phyloP scores from a whole-genome alignment of 2,888 invertebrate genomes.

The Altica lythri region DNA sequence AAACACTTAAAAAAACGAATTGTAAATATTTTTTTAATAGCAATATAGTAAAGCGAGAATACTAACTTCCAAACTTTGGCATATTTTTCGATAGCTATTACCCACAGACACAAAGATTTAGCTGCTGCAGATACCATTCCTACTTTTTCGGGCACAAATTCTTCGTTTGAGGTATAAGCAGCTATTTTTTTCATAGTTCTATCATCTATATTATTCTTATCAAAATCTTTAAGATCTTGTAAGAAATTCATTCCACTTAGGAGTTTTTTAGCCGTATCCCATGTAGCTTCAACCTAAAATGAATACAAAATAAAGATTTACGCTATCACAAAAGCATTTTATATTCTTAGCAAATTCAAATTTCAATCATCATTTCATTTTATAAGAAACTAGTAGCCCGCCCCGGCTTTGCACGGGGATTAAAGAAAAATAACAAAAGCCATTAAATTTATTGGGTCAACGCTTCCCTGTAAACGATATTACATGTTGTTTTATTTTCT shows the following conservation, averaged over 20 bases:
- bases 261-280: slow-evolving; percentile 86
- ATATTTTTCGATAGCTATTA: slow-evolving; percentile 88
- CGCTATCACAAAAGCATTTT: too few relatives aligned
- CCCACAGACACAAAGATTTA: slow-evolving; percentile 89
- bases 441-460: too few relatives aligned
- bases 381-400: too few relatives aligned
- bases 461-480: too few relatives aligned
- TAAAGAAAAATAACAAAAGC: too few relatives aligned
- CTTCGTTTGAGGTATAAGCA: slow-evolving; percentile 77
- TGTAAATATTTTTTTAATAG: too few relatives aligned
- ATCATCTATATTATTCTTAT: slow-evolving; percentile 86
- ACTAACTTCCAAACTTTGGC: slow-evolving; percentile 81
- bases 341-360: too few relatives aligned
- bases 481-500: too few relatives aligned
- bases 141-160: slow-evolving; percentile 86
- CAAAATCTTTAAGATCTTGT: slow-evolving; percentile 79
- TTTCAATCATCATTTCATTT: too few relatives aligned
- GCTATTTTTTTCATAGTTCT: slow-evolving; percentile 81
- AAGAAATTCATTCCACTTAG: slow-evolving; percentile 81
- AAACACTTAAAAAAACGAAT: too few relatives aligned
- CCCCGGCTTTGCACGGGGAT: too few relatives aligned
- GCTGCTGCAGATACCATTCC: slow-evolving; percentile 84
- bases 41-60: too few relatives aligned
- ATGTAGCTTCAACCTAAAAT: slow-evolving; percentile 73
- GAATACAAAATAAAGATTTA: background rate